Conservation (phyloP, 30 jellyfish, hydroid and myxozoan genomes). For the Sanderia malayensis region DNA sequence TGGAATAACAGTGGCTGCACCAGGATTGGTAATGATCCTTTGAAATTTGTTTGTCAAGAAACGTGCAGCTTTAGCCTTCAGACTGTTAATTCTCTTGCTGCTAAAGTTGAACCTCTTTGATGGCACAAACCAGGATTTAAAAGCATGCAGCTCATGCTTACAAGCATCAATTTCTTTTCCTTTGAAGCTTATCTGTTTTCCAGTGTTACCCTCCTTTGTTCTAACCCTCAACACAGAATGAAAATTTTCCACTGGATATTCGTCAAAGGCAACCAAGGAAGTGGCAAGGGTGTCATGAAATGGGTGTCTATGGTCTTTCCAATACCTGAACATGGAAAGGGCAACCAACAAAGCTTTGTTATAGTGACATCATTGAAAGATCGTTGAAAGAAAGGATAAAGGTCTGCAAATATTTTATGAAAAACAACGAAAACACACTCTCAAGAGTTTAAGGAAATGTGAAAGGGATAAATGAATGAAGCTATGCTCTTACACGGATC, state of each 20-base stretch:
- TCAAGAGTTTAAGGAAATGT: no score
- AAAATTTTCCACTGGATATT: constrained; percentile 14
- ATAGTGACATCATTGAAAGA: not conserved
- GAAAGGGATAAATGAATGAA: no score
- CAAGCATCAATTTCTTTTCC: constrained; percentile 1
- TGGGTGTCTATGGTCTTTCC: constrained; percentile 28
- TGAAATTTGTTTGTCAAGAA: constrained; percentile 14
- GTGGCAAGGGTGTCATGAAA: constrained; percentile 5
- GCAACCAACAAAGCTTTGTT: constrained; percentile 11
- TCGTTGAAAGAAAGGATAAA: no score
- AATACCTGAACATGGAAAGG: constrained; percentile 5
- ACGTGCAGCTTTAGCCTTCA: constrained; percentile 16
- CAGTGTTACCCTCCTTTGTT: constrained; percentile 14
- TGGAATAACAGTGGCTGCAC: constrained; percentile 5
- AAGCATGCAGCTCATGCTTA: not conserved
- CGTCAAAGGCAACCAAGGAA: constrained; percentile 4
- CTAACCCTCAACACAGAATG: constrained; percentile 8
- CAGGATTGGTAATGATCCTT: constrained; percentile 2
- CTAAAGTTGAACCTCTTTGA: not conserved
- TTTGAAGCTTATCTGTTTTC: not conserved
- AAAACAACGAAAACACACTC: constrained; percentile 7
- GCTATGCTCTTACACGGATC: no score
- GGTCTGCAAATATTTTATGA: not conserved
- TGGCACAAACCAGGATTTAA: not conserved
- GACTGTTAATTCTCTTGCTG: not conserved